These are phyloP conservation scores for Acleris laterana DNA, from an alignment of 2,888 invertebrate species.

Conservation along the genomic window DNA sequence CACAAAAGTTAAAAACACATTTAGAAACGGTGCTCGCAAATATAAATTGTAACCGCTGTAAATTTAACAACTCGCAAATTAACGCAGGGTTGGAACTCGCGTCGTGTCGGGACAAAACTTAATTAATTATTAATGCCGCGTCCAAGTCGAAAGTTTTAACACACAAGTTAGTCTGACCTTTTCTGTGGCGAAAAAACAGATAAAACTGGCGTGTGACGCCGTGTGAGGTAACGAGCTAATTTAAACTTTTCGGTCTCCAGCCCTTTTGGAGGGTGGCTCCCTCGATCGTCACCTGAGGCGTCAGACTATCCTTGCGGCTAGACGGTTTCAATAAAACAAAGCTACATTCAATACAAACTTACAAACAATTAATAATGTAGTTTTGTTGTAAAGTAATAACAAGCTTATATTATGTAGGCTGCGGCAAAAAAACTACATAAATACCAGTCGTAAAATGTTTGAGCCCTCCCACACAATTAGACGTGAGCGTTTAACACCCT, in stretches of 20 bases:
- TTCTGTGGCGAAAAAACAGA: slow-evolving; percentile 76
- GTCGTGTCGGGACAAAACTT: slow-evolving; percentile 51
- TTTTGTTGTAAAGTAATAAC: slow-evolving; percentile 1
- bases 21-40: not conserved
- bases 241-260: slow-evolving; percentile 80
- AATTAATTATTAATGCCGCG: slow-evolving; percentile 74
- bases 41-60: slow-evolving; percentile 32
- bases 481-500: slow-evolving; percentile 35
- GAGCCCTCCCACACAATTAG: slow-evolving; percentile 34
- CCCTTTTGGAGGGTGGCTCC: slow-evolving; percentile 65
- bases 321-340: slow-evolving; percentile 67
- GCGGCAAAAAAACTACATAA: not conserved
- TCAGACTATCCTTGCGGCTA: slow-evolving; percentile 61
- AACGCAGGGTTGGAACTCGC: slow-evolving; percentile 51
- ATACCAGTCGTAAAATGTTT: slow-evolving; percentile 22
- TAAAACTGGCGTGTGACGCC: slow-evolving; percentile 70
- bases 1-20: not conserved
- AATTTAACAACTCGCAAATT: slow-evolving; percentile 49
- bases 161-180: slow-evolving; percentile 74
- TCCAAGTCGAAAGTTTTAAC: slow-evolving; percentile 62
- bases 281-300: slow-evolving; percentile 74
- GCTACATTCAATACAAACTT: slow-evolving; percentile 38
- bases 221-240: slow-evolving; percentile 83
- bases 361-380: slow-evolving; percentile 27
- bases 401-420: not conserved